These are phyloP conservation scores for Hestina assimilis DNA, from an alignment of 1,140 invertebrate genomes.

Conservation along the genomic window DNA sequence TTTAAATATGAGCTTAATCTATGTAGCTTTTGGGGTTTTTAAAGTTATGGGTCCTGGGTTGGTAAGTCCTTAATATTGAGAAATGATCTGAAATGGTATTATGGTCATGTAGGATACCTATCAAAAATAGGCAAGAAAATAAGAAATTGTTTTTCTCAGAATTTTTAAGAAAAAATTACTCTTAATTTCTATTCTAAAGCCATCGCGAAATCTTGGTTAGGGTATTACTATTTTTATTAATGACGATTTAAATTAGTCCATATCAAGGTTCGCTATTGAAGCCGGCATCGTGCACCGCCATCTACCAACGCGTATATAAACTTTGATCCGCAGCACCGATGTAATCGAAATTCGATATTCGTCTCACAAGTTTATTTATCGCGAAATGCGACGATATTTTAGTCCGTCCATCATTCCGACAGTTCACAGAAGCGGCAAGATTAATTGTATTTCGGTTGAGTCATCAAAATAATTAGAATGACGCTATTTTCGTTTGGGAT, in stretches of 20 bases:
- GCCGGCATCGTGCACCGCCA: constrained; percentile 55
- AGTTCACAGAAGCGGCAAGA: constrained; percentile 77
- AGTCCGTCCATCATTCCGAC: constrained; percentile 72
- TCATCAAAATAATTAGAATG: constrained; percentile 79
- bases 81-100: too few species aligned
- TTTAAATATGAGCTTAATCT: too few species aligned
- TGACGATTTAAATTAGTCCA: neutral
- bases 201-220: too few species aligned
- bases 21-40: too few species aligned
- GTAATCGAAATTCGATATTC: constrained; percentile 76
- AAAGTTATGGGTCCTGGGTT: too few species aligned
- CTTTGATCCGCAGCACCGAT: constrained; percentile 75
- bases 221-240: too few species aligned
- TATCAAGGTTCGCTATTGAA: neutral
- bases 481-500: constrained; percentile 76
- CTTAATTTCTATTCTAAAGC: too few species aligned
- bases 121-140: too few species aligned
- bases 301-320: constrained; percentile 54
- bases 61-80: too few species aligned
- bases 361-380: constrained; percentile 70
- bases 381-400: constrained; percentile 75
- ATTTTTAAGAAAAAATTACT: too few species aligned
- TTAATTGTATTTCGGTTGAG: constrained; percentile 78
- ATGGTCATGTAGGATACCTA: too few species aligned
- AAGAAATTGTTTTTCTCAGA: too few species aligned